Conservation (phyloP, 2,888 invertebrate genomes). For the Melanotus villosus region DNA sequence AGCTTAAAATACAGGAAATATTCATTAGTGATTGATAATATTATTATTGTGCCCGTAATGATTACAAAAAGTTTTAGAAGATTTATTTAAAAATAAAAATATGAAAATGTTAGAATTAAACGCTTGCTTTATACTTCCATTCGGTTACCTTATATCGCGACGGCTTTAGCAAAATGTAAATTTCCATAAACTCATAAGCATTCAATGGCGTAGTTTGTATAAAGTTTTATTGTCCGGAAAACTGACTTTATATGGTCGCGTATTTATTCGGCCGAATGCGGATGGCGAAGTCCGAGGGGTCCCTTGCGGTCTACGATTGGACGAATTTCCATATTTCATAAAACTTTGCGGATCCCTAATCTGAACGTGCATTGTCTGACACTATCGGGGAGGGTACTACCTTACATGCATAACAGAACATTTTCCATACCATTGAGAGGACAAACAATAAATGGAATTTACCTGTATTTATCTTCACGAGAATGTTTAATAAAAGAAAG, state of each 20-base stretch:
- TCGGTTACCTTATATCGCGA: conserved; percentile 24
- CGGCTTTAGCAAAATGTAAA: conserved; percentile 52
- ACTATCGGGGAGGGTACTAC: conserved; percentile 42
- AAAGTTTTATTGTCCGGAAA: conserved; percentile 66
- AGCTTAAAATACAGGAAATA: too few species aligned
- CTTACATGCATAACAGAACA: conserved; percentile 24
- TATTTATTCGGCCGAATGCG: conserved; percentile 58
- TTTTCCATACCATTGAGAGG: conserved; percentile 5
- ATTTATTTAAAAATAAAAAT: not conserved
- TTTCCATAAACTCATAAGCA: conserved; percentile 65
- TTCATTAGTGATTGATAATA: too few species aligned
- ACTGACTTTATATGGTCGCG: conserved; percentile 63
- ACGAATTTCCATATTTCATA: conserved; percentile 66
- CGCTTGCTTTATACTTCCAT: not conserved
- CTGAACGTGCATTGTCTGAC: conserved; percentile 50
- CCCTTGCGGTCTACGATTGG: conserved; percentile 60
- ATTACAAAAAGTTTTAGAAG: not conserved
- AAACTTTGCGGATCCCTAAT: conserved; percentile 62
- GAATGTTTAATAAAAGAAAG: too few species aligned
- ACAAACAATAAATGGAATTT: too few species aligned
- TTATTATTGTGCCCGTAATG: too few species aligned
- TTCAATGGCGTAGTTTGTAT: conserved; percentile 63
- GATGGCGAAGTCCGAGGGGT: conserved; percentile 43
- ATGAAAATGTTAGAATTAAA: not conserved
- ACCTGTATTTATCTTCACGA: too few species aligned